Conservation (phyloP, 2,888 invertebrate genomes). For the Sinhomidia bicolor region DNA sequence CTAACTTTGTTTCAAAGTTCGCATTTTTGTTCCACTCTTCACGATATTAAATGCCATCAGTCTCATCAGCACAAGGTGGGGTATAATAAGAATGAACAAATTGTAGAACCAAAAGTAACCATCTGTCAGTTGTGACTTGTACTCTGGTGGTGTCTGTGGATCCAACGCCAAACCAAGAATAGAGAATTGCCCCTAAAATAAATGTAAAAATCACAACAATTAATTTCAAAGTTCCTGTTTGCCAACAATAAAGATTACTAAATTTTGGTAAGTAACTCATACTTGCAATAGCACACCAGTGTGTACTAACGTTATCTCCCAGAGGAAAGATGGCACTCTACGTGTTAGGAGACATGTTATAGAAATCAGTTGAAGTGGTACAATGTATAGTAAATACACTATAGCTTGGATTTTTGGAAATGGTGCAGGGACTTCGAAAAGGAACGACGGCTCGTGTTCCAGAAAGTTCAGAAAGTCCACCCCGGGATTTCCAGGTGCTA, state of each 20-base stretch:
- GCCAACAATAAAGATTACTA: too few relatives aligned
- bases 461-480: conserved; percentile 63
- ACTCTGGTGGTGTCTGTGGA: conserved; percentile 69
- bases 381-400: conserved; percentile 76
- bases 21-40: not conserved
- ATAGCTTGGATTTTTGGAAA: conserved; percentile 75
- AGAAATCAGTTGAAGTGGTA: conserved; percentile 74
- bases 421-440: conserved; percentile 75
- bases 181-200: conserved; percentile 75
- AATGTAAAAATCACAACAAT: not conserved
- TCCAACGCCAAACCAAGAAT: conserved; percentile 74
- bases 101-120: conserved; percentile 76
- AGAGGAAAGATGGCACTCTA: conserved; percentile 75
- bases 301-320: conserved; percentile 76
- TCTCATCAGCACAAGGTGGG: conserved; percentile 74
- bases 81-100: conserved; percentile 73
- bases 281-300: conserved; percentile 77
- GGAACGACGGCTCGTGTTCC: conserved; percentile 74
- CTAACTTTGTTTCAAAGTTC: not conserved
- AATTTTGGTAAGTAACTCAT: conserved; percentile 31
- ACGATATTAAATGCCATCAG: conserved; percentile 12
- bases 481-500: conserved; percentile 32
- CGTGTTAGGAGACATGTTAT: conserved; percentile 56
- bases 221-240: too few relatives aligned
- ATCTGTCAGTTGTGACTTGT: conserved; percentile 61